Evolutionary conservation across 2,888 invertebrate species (phyloP), one percentile per base, ranked within the genome.

Genomic region (Apodemia mormo): DNA sequence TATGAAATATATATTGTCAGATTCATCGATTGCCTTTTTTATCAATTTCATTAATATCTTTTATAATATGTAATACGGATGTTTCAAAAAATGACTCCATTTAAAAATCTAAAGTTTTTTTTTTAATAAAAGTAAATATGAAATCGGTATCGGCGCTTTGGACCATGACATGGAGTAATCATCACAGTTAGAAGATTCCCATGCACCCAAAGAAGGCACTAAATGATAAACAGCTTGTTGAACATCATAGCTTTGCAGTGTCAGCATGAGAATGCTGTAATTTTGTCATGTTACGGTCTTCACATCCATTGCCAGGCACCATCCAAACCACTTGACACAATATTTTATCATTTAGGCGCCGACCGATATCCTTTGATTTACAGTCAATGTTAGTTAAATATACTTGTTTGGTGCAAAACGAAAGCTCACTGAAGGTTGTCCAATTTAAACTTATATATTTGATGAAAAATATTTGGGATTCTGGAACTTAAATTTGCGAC

Each of bases 331-430:
- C 81, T 80, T 79, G 79, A 74, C 81, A 83, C 86, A 85, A 89
- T 88, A 88, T 81, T 90, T 91, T 92, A 92, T 92, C 92, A 91
- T 92, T 92, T 92, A 87, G 90, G 87, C 87, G 92, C 92, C 91
- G 86, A 77, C 78, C 80, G 82, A 86, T 80, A 85, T 87, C 84
- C 83, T 87, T 80, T 82, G 77, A 80, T 74, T 76, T 75, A 77
- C 77, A 77, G 84, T 92, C 86, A 86, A 87, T 90, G 92, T 90
- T 90, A 89, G 88, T 82, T 76, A 79, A 74, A 81, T 79, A 78
- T 77, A 68, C 81, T 82, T 78, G 88, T 77, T 81, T 80, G 85
- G 85, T 76, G 85, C 83, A 79, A 77, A 77, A 77, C 56, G 61
- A 9, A 29, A 58, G 29, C 30, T 58, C 58, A 58, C n/a, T 22